Evolutionary conservation across 2,113 vertebrate species (phyloP), one percentile per base, ranked within the genome.

Genomic region (Camarhynchus parvulus): DNA sequence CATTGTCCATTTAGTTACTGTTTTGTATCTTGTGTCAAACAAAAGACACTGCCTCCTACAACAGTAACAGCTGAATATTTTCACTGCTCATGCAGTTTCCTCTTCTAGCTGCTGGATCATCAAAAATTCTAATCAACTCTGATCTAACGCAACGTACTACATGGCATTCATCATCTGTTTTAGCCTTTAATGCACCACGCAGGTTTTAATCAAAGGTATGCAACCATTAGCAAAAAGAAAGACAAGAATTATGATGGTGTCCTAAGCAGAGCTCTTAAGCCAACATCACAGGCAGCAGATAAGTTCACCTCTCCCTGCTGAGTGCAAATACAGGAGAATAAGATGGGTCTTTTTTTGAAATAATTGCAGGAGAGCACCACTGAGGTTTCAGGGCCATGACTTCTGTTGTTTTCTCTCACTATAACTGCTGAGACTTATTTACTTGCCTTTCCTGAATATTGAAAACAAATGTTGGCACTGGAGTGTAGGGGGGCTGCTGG

Each of bases 141-240:
- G 97, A 98, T 98, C 96, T 97, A 91, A 97, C 52, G 44, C 91
- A 95, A 92, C 96, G 93, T 90, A 95, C 89, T 95, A 95, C 68
- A 82, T 97, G 96, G 96, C 97, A 97, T 98, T 97, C 97, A 97
- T 97, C 98, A 97, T 97, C 95, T 96, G 73, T 87, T 97, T 96
- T 92, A 97, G 94, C 92, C 96, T 97, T 96, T 97, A 95, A 98
- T 97, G 97, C 95, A 96, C 94, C 73, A 84, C 83, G 94, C 97
- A 96, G 97, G 96, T 95, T 97, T 98, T 98, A 97, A 98, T 98
- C 97, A 98, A 98, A 98, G 97, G 95, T 97, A 96, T 95, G 92
- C 93, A 97, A 96, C 95, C 89, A 97, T 96, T 96, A 95, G 97
- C 96, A 95, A 90, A 97, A 96, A 87, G 90, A 97, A 78, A 92